A percentile compares a stretch with the other conserved stretches of the same genome.
Conservation (phyloP, 2,888 invertebrate species). For the Apodemia hepburni region DNA sequence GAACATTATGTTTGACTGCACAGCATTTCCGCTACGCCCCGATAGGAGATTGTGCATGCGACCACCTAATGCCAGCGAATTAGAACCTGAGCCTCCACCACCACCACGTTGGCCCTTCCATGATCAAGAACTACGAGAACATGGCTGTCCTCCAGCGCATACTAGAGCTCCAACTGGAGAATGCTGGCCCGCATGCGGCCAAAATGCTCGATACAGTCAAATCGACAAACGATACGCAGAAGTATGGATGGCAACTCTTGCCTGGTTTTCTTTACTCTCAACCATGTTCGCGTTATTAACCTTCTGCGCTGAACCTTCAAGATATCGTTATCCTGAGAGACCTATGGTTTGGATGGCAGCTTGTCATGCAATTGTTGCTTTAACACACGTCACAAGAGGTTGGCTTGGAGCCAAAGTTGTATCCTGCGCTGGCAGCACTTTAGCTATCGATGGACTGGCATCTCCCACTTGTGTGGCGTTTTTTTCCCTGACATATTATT, state of each 20-base stretch:
- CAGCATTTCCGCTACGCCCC: conserved; percentile 87
- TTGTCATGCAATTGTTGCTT: conserved; percentile 90
- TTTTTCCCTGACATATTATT: conserved; percentile 88
- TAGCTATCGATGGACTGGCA: conserved; percentile 71
- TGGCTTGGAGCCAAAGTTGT: conserved; percentile 71
- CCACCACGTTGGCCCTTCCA: conserved; percentile 65
- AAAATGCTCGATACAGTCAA: conserved; percentile 83
- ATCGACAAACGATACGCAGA: conserved; percentile 85
- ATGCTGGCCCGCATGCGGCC: conserved; percentile 84
- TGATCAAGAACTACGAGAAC: conserved; percentile 50
- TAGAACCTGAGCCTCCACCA: conserved; percentile 63
- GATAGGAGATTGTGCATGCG: conserved; percentile 89
- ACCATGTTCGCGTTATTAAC: conserved; percentile 92
- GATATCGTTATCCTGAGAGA: conserved; percentile 96
- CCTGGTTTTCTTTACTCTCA: conserved; percentile 88
- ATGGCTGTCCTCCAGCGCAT: conserved; percentile 81
- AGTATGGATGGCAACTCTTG: conserved; percentile 88
- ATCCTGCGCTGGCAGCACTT: conserved; percentile 55
- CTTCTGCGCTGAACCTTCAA: conserved; percentile 92
- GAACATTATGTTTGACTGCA: conserved; percentile 88
- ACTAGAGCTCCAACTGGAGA: conserved; percentile 77
- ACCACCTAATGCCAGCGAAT: conserved; percentile 72
- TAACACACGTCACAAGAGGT: conserved; percentile 86
- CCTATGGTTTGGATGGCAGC: conserved; percentile 94
- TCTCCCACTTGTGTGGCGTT: conserved; percentile 85